Percentiles rank a stretch among this genome's conserved stretches.
These are phyloP conservation scores for Ecliptopera silaceata DNA, from an alignment of 2,888 invertebrate species.

Conservation along the genomic window DNA sequence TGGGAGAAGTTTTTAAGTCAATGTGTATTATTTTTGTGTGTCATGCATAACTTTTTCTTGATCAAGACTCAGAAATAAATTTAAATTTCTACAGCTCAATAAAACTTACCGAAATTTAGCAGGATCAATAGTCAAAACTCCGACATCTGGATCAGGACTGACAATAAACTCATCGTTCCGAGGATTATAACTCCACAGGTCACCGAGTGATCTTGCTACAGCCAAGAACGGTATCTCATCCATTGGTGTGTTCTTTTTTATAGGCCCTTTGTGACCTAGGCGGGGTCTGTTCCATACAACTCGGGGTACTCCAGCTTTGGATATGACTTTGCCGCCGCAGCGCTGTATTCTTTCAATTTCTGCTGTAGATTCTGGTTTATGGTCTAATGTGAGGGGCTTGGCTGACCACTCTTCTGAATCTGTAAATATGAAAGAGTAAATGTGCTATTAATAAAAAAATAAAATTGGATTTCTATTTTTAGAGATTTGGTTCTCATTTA, in stretches of 20 bases:
- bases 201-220: conserved; percentile 97
- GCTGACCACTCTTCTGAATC: conserved; percentile 89
- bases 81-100: too few species aligned
- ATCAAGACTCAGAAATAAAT: background rate
- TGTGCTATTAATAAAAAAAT: too few species aligned
- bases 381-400: conserved; percentile 93
- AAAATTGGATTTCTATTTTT: too few species aligned
- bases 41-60: too few species aligned
- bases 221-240: conserved; percentile 98
- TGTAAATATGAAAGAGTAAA: conserved; percentile 37
- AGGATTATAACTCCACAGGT: conserved; percentile 98
- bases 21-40: too few species aligned
- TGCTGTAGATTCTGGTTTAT: conserved; percentile 95
- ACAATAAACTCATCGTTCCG: conserved; percentile 96
- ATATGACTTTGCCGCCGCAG: conserved; percentile 89
- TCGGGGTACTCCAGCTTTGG: conserved; percentile 93
- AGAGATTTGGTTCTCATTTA: too few species aligned
- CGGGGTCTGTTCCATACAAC: conserved; percentile 98
- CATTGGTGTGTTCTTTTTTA: conserved; percentile 93
- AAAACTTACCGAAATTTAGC: conserved; percentile 83
- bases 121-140: conserved; percentile 91
- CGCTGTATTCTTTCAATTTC: conserved; percentile 93
- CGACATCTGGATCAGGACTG: conserved; percentile 98
- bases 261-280: conserved; percentile 90
- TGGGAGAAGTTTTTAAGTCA: too few species aligned